phyloP scores from a whole-genome alignment of 1,140 invertebrate genomes.

The Panagrolaimus sp. region DNA sequence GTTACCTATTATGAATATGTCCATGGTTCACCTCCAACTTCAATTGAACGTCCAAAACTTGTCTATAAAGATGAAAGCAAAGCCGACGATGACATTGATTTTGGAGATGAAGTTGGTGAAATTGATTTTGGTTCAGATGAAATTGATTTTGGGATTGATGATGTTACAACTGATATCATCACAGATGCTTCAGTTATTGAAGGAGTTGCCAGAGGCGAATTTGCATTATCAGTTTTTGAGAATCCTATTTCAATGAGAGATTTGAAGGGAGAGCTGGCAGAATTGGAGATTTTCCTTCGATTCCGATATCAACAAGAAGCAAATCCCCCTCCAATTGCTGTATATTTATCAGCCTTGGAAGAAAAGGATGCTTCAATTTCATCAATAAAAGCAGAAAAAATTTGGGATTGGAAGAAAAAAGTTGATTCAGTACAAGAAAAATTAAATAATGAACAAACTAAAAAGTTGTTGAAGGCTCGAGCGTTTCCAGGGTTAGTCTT shows the following conservation, averaged over 20 bases:
- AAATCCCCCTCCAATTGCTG: not conserved
- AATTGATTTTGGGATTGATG: conserved; percentile 59
- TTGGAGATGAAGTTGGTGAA: conserved; percentile 60
- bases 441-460: too few species aligned
- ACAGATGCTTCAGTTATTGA: conserved; percentile 33
- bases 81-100: conserved; percentile 65
- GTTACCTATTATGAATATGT: conserved; percentile 61
- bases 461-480: too few species aligned
- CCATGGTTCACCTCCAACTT: conserved; percentile 58
- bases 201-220: not conserved
- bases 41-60: conserved; percentile 54
- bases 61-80: conserved; percentile 56
- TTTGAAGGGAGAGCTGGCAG: not conserved
- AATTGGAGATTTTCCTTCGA: not conserved
- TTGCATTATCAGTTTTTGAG: not conserved
- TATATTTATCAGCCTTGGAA: not conserved
- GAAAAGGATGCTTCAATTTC: not conserved
- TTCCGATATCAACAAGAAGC: not conserved
- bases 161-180: conserved; percentile 41
- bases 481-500: too few species aligned
- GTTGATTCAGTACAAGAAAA: too few species aligned
- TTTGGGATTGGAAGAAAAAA: too few species aligned
- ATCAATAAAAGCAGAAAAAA: not conserved
- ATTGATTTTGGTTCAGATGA: conserved; percentile 60
- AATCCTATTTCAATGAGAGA: not conserved